phyloP scores from a whole-genome alignment of 1,140 invertebrate genomes.

The Drosophila auraria region DNA sequence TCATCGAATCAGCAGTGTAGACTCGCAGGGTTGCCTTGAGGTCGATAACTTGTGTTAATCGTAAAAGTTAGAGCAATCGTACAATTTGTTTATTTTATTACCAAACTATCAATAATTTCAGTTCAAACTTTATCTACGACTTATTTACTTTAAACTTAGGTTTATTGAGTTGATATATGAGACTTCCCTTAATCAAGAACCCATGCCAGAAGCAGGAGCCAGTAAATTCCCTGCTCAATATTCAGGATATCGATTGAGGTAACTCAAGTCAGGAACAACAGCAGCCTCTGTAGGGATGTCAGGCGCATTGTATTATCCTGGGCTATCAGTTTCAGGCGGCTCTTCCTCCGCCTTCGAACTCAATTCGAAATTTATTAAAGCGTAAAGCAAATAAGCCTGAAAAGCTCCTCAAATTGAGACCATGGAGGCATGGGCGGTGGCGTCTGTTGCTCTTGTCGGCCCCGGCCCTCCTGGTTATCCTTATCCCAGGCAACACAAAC shows the following conservation, averaged over 20 bases:
- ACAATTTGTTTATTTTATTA: too few relatives aligned
- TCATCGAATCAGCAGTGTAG: background rate
- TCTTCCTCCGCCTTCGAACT: slow-evolving; percentile 22
- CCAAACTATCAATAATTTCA: too few relatives aligned
- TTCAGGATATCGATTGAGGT: slow-evolving; percentile 28
- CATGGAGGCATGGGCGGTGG: background rate
- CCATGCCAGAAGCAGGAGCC: background rate
- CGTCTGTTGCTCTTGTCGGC: slow-evolving; percentile 18
- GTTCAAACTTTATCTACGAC: too few relatives aligned
- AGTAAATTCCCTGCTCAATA: slow-evolving; percentile 8
- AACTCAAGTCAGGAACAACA: slow-evolving; percentile 9
- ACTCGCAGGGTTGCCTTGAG: too few relatives aligned
- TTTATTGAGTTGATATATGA: background rate
- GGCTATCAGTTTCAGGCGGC: slow-evolving; percentile 40
- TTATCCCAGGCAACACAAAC: slow-evolving; percentile 7
- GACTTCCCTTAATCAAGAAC: background rate
- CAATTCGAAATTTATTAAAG: slow-evolving; percentile 54
- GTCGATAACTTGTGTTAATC: too few relatives aligned
- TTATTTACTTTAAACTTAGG: background rate
- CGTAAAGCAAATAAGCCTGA: slow-evolving; percentile 49
- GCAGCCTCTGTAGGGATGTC: slow-evolving; percentile 1
- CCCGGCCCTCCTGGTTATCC: slow-evolving; percentile 26
- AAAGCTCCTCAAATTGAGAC: slow-evolving; percentile 19
- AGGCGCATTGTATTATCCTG: slow-evolving; percentile 19
- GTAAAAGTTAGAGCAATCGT: too few relatives aligned